Evolutionary conservation across 2,113 vertebrate genomes (phyloP).

Genomic region (Colossoma macropomum): DNA sequence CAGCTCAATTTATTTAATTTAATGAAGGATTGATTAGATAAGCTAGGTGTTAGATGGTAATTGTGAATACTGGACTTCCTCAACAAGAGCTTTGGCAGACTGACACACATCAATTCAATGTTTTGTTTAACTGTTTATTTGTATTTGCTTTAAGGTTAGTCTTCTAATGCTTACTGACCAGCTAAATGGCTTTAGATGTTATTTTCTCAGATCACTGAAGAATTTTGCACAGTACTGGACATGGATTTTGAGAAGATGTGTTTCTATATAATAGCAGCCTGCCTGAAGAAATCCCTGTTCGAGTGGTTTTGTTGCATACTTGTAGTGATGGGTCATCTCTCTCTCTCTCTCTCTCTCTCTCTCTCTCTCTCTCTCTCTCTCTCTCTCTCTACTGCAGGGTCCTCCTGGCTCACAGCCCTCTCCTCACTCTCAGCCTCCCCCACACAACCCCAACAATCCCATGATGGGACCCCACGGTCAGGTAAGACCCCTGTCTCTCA

Average conservation of each 20-base stretch:
- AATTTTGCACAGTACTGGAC: too few species aligned
- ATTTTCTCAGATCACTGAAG: too few species aligned
- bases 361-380: not conserved
- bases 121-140: too few species aligned
- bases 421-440: slow-evolving; percentile 82
- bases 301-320: not conserved
- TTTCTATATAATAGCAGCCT: not conserved
- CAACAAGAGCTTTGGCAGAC: too few species aligned
- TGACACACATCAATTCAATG: too few species aligned
- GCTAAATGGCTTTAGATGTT: too few species aligned
- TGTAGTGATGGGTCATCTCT: not conserved
- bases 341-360: not conserved
- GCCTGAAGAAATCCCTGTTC: not conserved
- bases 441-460: slow-evolving; percentile 84
- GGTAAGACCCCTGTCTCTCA: slow-evolving; percentile 72
- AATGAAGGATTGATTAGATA: too few species aligned
- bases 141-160: too few species aligned
- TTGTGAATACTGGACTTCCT: too few species aligned
- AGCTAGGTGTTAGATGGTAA: too few species aligned
- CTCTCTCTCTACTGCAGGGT: slow-evolving; percentile 64
- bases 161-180: too few species aligned
- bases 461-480: slow-evolving; percentile 86
- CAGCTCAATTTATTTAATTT: too few species aligned
- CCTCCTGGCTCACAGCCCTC: slow-evolving; percentile 85
- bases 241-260: not conserved